These are phyloP conservation scores for Sycobia sp. DNA, from an alignment of 1,140 invertebrate species.

Conservation along the genomic window DNA sequence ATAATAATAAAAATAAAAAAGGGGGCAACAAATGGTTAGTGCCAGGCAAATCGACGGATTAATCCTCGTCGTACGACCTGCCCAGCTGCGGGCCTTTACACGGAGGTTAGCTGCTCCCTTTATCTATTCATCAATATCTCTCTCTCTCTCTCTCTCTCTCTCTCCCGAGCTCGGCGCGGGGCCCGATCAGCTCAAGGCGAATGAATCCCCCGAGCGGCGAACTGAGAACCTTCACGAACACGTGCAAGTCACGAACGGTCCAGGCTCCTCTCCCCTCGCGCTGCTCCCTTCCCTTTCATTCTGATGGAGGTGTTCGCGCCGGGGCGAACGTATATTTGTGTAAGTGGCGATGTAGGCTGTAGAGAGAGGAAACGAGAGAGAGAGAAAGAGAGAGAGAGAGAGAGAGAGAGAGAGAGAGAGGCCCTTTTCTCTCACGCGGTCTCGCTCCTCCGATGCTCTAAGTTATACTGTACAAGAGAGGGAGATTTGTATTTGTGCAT, in stretches of 20 bases:
- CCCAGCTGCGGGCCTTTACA: conserved; percentile 28
- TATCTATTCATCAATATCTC: conserved; percentile 19
- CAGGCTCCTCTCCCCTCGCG: conserved; percentile 40
- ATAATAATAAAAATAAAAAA: too few relatives aligned
- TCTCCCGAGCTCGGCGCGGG: not conserved
- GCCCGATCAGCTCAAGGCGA: conserved; percentile 10
- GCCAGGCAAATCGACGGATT: conserved; percentile 29
- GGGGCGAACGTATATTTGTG: conserved; percentile 44
- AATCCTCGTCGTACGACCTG: conserved; percentile 19
- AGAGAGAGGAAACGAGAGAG: too few relatives aligned
- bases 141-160: not conserved
- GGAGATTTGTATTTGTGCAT: conserved; percentile 61
- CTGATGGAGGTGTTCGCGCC: conserved; percentile 52
- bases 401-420: conserved; percentile 36
- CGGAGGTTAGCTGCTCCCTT: conserved; percentile 8
- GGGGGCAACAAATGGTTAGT: conserved; percentile 21
- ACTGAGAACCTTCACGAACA: conserved; percentile 61
- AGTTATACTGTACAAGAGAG: conserved; percentile 26
- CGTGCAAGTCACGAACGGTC: conserved; percentile 60
- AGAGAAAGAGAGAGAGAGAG: conserved; percentile 39
- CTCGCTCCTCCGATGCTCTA: not conserved
- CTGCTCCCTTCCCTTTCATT: not conserved
- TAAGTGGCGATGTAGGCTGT: conserved; percentile 55
- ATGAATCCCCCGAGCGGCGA: conserved; percentile 23
- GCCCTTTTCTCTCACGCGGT: not conserved